Evolutionary conservation across 2,113 vertebrate species (phyloP).

Genomic region (Neopipo cinnamomea): DNA sequence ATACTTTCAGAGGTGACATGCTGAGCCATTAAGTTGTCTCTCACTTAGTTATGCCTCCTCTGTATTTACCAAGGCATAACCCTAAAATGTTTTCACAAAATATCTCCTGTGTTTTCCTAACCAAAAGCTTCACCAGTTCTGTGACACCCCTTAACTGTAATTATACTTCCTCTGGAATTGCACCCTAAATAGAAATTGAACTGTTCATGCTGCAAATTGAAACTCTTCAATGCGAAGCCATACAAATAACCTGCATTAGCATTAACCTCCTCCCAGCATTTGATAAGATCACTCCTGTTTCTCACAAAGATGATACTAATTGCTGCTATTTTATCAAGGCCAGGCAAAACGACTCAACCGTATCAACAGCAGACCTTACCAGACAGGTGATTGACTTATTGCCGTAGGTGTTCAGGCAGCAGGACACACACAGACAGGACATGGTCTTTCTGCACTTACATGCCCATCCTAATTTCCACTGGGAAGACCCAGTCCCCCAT

Average conservation of each 20-base stretch:
- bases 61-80: slow-evolving; percentile 30
- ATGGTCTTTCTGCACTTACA: neutral
- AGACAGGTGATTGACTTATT: neutral
- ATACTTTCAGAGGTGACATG: neutral
- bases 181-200: slow-evolving; percentile 74
- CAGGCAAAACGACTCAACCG: neutral
- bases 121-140: slow-evolving; percentile 54
- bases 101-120: slow-evolving; percentile 63
- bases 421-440: neutral
- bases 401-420: neutral
- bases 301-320: slow-evolving; percentile 52
- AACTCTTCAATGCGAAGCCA: slow-evolving; percentile 70
- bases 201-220: slow-evolving; percentile 77
- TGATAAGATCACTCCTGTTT: slow-evolving; percentile 53
- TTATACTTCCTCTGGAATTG: slow-evolving; percentile 68
- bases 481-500: neutral
- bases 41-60: slow-evolving; percentile 11
- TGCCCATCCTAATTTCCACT: neutral
- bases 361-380: neutral
- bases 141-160: slow-evolving; percentile 71
- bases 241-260: slow-evolving; percentile 71
- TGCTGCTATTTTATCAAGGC: slow-evolving; percentile 35
- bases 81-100: slow-evolving; percentile 58
- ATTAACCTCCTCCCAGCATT: slow-evolving; percentile 43
- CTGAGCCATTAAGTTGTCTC: neutral